Base-by-base conservation (phyloP, 2,113 vertebrate species). In the Pangasianodon hypophthalmus region DNA sequence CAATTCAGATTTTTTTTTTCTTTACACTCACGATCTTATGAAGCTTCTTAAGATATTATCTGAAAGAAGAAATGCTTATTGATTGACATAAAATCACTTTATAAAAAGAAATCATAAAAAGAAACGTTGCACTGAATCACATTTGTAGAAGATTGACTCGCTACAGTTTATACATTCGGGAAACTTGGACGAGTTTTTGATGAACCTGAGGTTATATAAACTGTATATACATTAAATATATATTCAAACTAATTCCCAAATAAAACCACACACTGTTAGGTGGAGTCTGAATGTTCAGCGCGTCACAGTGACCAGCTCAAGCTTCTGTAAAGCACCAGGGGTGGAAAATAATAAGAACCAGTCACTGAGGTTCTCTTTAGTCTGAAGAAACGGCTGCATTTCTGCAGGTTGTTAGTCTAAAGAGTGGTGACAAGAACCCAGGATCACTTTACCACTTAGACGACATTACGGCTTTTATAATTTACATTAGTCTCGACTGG, bases 401-500 rank as follows among this genome's bases (percentile, higher is more conserved):
- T 93, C 93, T 92, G 91, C 92, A 81, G 85, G 91, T 88, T 93
- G 77, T 26, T 95, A 95, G 95, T 94, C 90, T 96, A 94, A 96
- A 93, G 94, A 94, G 91, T 94, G 93, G 94, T 94, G 95, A 96
- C 94, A 95, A 90, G 93, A 93, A 93, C 94, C 93, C 92, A 67
- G 93, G 95, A 95, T 95, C 95, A 90, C 93, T 96, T 96, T 95
- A 95, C 94, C 93, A 87, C 93, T 95, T 93, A 93, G 93, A 90
- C 92, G 69, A 89, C 91, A 90, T 92, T 94, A 94, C 93, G 93
- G 94, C 94, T 93, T 87, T 93, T 79, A 88, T 93, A 93, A 93
- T 95, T 95, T 94, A 93, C 95, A 93, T 95, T 93, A 92, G 90
- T 91, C 92, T 94, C 90, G 87, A 90, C 93, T 91, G 92, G 94